Percentiles rank a stretch among this genome's conserved stretches.
These are phyloP conservation scores for Malurus alboscapulatus DNA, from an alignment of 2,113 vertebrate genomes.

Conservation along the genomic window DNA sequence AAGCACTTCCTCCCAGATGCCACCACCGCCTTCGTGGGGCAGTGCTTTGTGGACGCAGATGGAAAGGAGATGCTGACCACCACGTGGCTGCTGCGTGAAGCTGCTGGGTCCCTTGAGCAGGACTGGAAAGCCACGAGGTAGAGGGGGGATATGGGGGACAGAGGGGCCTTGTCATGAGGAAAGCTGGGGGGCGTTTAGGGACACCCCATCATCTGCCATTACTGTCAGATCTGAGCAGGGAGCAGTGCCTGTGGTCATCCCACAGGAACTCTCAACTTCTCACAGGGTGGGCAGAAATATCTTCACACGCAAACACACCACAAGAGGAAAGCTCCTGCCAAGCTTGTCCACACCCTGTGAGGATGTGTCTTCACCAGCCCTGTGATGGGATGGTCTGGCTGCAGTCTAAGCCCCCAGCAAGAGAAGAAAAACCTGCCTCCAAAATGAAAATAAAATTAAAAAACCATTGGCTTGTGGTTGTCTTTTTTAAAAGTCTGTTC, in stretches of 20 bases:
- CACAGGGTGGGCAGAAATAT: constrained; percentile 13
- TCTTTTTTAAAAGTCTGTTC: not conserved
- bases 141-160: rapidly evolving
- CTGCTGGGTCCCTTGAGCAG: not conserved
- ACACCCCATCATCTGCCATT: rapidly evolving
- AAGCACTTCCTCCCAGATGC: not conserved
- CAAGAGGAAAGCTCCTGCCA: not conserved
- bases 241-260: rapidly evolving
- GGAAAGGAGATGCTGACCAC: constrained; percentile 20
- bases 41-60: constrained; percentile 1
- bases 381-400: not conserved
- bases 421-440: not conserved
- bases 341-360: not conserved
- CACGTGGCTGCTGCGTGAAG: constrained; percentile 34
- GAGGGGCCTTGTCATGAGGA: rapidly evolving
- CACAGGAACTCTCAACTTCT: not conserved
- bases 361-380: rapidly evolving
- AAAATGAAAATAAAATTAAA: not conserved
- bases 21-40: not conserved
- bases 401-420: rapidly evolving
- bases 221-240: not conserved
- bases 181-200: not conserved
- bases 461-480: not conserved
- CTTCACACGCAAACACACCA: not conserved
- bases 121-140: constrained; percentile 49